A percentile compares a stretch with the other conserved stretches of the same genome.
These are phyloP conservation scores for Collichthys lucidus DNA, from an alignment of 2,113 vertebrate genomes.

Conservation along the genomic window DNA sequence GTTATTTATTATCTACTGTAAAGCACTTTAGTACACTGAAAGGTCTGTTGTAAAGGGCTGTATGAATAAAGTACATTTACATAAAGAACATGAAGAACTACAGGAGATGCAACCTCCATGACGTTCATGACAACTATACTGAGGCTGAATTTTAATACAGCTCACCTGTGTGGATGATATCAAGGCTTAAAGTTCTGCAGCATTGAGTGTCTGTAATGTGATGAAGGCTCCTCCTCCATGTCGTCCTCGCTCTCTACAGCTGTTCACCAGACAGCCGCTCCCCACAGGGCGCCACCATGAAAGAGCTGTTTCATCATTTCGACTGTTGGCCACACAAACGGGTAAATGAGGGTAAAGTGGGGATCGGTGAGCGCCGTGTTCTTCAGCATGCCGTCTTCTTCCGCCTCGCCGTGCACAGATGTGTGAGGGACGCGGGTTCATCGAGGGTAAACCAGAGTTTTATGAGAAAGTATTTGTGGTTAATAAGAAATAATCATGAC, in stretches of 20 bases:
- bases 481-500: not conserved
- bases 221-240: not conserved
- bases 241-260: slow-evolving; percentile 17
- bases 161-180: too few relatives aligned
- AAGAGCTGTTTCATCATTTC: slow-evolving; percentile 43
- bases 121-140: too few relatives aligned
- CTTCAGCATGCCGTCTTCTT: not conserved
- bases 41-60: too few relatives aligned
- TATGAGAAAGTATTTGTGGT: slow-evolving; percentile 10
- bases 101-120: too few relatives aligned
- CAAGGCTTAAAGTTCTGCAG: too few relatives aligned
- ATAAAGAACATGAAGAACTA: too few relatives aligned
- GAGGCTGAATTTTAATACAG: too few relatives aligned
- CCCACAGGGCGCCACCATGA: slow-evolving; percentile 34
- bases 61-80: too few relatives aligned
- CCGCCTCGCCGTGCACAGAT: slow-evolving; percentile 34
- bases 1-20: too few relatives aligned
- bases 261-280: slow-evolving; percentile 5
- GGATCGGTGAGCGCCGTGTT: not conserved
- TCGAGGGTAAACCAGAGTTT: slow-evolving; percentile 6
- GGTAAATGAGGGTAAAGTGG: slow-evolving; percentile 13
- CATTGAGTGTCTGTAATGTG: not conserved
- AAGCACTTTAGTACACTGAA: too few relatives aligned
- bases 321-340: slow-evolving; percentile 3
- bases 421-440: slow-evolving; percentile 28